phyloP scores from a whole-genome alignment of 1,140 invertebrate species.

The Leptinotarsa texana region DNA sequence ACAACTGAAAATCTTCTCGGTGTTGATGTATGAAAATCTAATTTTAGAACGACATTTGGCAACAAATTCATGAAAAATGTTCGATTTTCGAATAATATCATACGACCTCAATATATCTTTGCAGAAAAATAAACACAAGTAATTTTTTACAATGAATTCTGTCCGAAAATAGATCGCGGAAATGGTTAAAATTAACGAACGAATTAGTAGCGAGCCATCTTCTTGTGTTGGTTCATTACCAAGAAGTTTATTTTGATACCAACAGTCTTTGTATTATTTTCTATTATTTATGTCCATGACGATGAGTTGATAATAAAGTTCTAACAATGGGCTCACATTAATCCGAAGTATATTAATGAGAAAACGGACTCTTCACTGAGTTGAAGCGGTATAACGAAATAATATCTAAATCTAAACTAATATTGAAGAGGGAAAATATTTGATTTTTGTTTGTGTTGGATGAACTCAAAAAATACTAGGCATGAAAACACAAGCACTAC shows the following conservation, averaged over 20 bases:
- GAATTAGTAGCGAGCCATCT: not conserved
- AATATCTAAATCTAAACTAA: too few species aligned
- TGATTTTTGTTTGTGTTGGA: too few species aligned
- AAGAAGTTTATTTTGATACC: slow-evolving; percentile 15
- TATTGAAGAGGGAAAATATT: too few species aligned
- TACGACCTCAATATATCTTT: slow-evolving; percentile 1
- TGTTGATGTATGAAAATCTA: slow-evolving; percentile 34
- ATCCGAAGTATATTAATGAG: too few species aligned
- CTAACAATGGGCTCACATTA: too few species aligned
- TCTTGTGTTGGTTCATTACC: not conserved
- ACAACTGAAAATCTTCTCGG: slow-evolving; percentile 24
- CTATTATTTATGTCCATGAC: too few species aligned
- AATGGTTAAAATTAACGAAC: slow-evolving; percentile 10
- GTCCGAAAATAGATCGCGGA: slow-evolving; percentile 9
- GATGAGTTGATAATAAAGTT: too few species aligned
- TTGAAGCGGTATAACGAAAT: too few species aligned
- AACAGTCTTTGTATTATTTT: not conserved
- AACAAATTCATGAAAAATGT: slow-evolving; percentile 35
- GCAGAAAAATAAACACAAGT: not conserved
- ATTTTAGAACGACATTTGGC: slow-evolving; percentile 43
- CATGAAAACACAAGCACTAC: too few species aligned
- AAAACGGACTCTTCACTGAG: too few species aligned
- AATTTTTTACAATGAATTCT: not conserved
- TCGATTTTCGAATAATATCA: slow-evolving; percentile 18
- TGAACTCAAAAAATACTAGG: too few species aligned